Percentiles rank a stretch among this genome's conserved stretches.
phyloP scores from a whole-genome alignment of 2,113 vertebrate genomes.

The Caranx ignobilis region DNA sequence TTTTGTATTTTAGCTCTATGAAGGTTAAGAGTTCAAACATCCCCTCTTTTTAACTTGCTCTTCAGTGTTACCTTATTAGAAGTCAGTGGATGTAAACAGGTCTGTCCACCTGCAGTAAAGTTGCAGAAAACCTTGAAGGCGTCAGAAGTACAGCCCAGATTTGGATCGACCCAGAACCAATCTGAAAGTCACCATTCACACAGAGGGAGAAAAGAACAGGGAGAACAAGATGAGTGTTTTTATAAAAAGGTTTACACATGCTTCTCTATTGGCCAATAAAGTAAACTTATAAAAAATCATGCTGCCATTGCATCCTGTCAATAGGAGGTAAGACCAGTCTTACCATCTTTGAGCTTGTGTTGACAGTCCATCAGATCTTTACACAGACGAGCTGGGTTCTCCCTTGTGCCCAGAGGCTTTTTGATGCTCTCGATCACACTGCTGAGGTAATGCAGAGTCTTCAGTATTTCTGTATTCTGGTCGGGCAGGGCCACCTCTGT shows the following conservation, averaged over 20 bases:
- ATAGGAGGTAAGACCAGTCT: conserved; percentile 13
- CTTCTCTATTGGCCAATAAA: neutral
- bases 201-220: neutral
- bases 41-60: no score
- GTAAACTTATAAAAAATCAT: neutral
- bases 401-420: conserved; percentile 91
- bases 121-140: conserved; percentile 98
- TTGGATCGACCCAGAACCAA: conserved; percentile 98
- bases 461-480: conserved; percentile 91
- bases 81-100: conserved; percentile 90
- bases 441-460: conserved; percentile 93
- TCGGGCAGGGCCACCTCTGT: conserved; percentile 87
- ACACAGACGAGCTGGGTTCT: conserved; percentile 95
- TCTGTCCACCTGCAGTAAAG: conserved; percentile 97
- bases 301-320: neutral
- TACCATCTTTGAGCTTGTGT: conserved; percentile 90
- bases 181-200: conserved; percentile 78
- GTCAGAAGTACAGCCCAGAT: conserved; percentile 95
- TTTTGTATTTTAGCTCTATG: no score
- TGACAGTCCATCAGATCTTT: conserved; percentile 94
- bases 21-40: no score
- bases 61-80: conserved; percentile 88
- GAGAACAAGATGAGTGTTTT: neutral
- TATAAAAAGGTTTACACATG: neutral
- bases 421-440: conserved; percentile 92